A percentile compares a stretch with the other conserved stretches of the same genome.
These are phyloP conservation scores for Coryphaenoides rupestris DNA, from an alignment of 2,113 vertebrate genomes.

Conservation along the genomic window DNA sequence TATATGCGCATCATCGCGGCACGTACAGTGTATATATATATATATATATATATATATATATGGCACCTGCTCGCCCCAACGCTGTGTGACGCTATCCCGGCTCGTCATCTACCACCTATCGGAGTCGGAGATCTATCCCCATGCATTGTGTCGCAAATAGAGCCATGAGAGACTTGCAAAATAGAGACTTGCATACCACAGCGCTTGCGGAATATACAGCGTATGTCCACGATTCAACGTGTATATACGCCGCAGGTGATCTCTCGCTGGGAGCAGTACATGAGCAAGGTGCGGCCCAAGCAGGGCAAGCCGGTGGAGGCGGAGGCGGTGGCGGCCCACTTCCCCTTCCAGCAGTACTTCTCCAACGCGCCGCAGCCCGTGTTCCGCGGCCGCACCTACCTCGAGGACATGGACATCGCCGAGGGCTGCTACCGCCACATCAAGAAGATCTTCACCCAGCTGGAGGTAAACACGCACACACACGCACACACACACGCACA, in stretches of 20 bases:
- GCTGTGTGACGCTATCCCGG: background rate
- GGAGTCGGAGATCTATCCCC: too few relatives aligned
- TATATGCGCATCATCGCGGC: background rate
- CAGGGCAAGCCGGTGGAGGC: conserved; percentile 70
- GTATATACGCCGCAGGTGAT: conserved; percentile 86
- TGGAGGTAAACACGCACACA: conserved; percentile 80
- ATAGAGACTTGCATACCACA: too few relatives aligned
- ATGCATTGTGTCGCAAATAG: too few relatives aligned
- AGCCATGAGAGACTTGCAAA: too few relatives aligned
- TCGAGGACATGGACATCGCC: conserved; percentile 97
- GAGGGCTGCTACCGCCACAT: conserved; percentile 97
- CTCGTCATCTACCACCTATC: too few relatives aligned
- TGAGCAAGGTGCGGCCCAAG: conserved; percentile 91
- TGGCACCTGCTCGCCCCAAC: conserved; percentile 29
- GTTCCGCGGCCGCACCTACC: conserved; percentile 86
- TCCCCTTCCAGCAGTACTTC: conserved; percentile 97
- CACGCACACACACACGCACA: conserved; percentile 4
- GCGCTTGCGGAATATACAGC: too few relatives aligned
- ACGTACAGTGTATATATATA: too few relatives aligned
- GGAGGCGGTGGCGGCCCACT: conserved; percentile 76
- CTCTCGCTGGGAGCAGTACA: conserved; percentile 97
- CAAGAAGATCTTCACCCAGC: conserved; percentile 97
- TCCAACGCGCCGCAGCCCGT: conserved; percentile 96
- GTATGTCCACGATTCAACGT: too few relatives aligned
- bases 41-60: conserved; percentile 25